Evolutionary conservation across 2,888 invertebrate genomes (phyloP), one percentile per base, ranked within the genome.

Genomic region (Synergus laeviventris): DNA sequence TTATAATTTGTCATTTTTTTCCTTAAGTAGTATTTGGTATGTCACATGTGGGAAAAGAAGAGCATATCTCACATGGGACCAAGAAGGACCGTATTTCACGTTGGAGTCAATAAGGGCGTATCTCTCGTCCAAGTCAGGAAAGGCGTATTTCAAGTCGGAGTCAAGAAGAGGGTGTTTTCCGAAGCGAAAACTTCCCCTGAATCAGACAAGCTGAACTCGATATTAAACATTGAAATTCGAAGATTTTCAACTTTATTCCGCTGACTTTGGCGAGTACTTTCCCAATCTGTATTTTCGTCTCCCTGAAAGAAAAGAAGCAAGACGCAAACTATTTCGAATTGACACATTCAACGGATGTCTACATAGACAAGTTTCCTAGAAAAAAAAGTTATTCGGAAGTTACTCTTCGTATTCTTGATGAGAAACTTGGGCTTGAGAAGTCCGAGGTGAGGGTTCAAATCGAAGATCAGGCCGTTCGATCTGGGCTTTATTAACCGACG

Each of bases 401-500:
- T n/a, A 8, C 12, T 54, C 24, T 56, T 54, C 56, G 18, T 56
- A 14, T 45, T 45, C 62, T 39, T 18, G 24, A 12, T 11, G 36
- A 74, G 49, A 61, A 74, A 39, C 59, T 74, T 61, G 21, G 8
- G 14, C 62, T 16, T 49, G 38, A 39, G 39, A 38, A 56, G 11
- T 36, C 38, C 2, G 54, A 8, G n/a, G n/a, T 1, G 42, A 12
- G 42, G 4, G 21, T 18, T 12, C 2, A 56, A 75, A 45, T 64
- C 56, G 24, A 54, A 54, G 45, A 49, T 54, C 18, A 42, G 21
- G 54, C 39, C 66, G 12, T 73, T 60, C 24, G 24, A 49, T 70
- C 60, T n/a, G 21, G 12, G 64, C 75, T 66, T 75, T 76, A 77
- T 78, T 66, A 24, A 18, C 21, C 56, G 75, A 77, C 16, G 38